phyloP scores from a whole-genome alignment of 2,113 vertebrate species.

The Himantopus leucocephalus region DNA sequence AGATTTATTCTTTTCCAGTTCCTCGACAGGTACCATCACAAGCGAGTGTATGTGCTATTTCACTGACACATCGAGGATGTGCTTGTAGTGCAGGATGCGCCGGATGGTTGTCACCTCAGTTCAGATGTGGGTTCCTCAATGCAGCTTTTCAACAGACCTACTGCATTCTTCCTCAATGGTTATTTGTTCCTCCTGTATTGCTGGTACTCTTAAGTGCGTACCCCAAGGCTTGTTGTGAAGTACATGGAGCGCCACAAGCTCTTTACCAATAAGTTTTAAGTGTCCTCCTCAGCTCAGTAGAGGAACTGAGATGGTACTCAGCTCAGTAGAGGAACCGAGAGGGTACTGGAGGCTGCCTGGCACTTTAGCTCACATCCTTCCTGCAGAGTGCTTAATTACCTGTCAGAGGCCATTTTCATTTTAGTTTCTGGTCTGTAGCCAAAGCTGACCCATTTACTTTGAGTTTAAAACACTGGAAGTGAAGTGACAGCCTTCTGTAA shows the following conservation, averaged over 20 bases:
- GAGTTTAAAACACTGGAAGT: neutral
- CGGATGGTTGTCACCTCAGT: neutral
- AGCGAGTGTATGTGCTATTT: accelerated
- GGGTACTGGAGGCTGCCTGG: neutral
- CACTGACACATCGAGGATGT: accelerated
- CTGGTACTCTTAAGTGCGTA: neutral
- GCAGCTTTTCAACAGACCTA: neutral
- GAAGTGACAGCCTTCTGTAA: neutral
- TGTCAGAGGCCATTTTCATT: neutral
- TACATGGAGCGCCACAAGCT: neutral
- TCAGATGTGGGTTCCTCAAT: neutral
- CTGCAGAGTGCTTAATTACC: neutral
- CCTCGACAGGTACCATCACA: accelerated
- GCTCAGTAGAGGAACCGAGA: neutral
- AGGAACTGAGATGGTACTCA: neutral
- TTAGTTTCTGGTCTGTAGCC: neutral
- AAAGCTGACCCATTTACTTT: neutral
- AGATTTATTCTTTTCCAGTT: neutral
- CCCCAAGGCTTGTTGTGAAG: neutral
- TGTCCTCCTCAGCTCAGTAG: neutral
- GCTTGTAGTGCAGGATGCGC: neutral
- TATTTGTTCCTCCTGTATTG: neutral
- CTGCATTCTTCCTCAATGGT: neutral
- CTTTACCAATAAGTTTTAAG: neutral
- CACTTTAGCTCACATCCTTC: neutral